Conservation (phyloP, 2,888 invertebrate genomes). For the Papilio elwesi region DNA sequence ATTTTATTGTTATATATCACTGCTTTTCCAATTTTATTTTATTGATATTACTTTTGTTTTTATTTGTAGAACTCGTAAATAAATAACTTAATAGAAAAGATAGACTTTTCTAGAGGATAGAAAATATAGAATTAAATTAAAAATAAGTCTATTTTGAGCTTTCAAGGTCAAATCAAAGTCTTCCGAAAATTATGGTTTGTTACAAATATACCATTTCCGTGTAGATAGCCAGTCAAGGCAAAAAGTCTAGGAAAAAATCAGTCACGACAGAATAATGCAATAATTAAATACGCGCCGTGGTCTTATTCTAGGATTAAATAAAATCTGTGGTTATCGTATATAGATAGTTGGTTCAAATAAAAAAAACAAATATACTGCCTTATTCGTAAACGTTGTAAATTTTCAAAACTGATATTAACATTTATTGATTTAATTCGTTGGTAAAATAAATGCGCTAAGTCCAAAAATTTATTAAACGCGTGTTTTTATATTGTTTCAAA, state of each 20-base stretch:
- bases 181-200: constrained; percentile 36
- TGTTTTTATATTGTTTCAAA: not conserved
- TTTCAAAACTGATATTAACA: constrained; percentile 45
- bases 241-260: not conserved
- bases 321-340: constrained; percentile 43
- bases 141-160: not conserved
- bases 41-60: not conserved
- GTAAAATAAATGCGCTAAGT: not conserved
- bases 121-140: not conserved
- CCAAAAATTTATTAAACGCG: constrained; percentile 5
- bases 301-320: constrained; percentile 48
- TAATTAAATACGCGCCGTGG: constrained; percentile 48
- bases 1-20: not conserved
- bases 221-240: constrained; percentile 39
- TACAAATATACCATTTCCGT: constrained; percentile 42
- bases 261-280: constrained; percentile 42
- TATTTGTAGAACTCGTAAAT: not conserved
- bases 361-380: constrained; percentile 59
- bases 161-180: constrained; percentile 14
- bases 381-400: constrained; percentile 59
- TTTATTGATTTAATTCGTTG: constrained; percentile 41
- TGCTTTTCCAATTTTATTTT: not conserved
- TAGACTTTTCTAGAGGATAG: no score
- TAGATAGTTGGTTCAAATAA: constrained; percentile 48
- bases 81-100: no score